Conservation (phyloP, 2,113 vertebrate species). For the Malurus melanocephalus region DNA sequence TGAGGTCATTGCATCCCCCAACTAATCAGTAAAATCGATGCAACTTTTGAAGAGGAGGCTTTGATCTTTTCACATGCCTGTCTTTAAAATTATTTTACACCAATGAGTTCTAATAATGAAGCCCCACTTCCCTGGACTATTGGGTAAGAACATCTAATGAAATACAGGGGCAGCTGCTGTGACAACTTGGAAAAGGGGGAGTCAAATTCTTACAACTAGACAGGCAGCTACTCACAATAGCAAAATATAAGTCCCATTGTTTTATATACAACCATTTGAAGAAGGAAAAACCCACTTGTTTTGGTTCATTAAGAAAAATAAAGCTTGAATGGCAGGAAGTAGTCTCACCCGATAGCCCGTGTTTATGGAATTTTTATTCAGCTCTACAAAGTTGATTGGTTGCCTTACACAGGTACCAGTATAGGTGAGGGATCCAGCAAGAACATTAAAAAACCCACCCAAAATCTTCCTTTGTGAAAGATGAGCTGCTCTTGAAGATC, state of each 20-base stretch:
- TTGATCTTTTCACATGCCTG: slow-evolving; percentile 17
- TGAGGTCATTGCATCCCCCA: neutral
- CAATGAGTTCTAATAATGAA: neutral
- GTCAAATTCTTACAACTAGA: slow-evolving; percentile 36
- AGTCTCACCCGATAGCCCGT: neutral
- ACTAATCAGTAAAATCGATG: neutral
- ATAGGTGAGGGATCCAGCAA: neutral
- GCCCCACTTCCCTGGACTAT: neutral
- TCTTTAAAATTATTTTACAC: slow-evolving; percentile 24
- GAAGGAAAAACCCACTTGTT: slow-evolving; percentile 29
- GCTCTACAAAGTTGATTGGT: neutral
- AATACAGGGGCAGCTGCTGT: slow-evolving; percentile 37
- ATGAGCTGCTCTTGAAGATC: slow-evolving; percentile 8
- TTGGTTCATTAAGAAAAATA: slow-evolving; percentile 48
- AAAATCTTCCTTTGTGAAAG: slow-evolving; percentile 4
- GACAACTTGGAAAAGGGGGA: slow-evolving; percentile 13
- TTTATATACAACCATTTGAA: slow-evolving; percentile 36
- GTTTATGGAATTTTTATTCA: slow-evolving; percentile 30
- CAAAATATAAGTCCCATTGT: slow-evolving; percentile 26
- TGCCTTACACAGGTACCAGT: neutral
- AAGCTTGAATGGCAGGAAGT: slow-evolving; percentile 44
- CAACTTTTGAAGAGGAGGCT: slow-evolving; percentile 19
- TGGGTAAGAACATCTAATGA: slow-evolving; percentile 25
- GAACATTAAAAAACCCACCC: neutral
- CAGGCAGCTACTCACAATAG: slow-evolving; percentile 53